Evolutionary conservation across 2,888 invertebrate genomes (phyloP).

Genomic region (Apeira syringaria): DNA sequence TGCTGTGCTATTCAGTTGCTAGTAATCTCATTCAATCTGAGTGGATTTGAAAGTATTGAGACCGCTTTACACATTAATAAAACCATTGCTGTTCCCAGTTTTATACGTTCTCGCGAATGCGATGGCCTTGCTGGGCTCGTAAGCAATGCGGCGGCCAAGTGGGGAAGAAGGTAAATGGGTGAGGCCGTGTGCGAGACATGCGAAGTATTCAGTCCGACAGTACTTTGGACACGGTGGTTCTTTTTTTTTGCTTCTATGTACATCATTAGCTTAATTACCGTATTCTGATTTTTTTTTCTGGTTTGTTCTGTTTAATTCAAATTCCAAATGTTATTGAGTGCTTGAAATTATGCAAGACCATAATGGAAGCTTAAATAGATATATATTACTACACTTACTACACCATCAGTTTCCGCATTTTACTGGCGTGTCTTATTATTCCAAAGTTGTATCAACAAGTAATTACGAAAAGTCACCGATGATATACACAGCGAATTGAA

Average conservation of each 20-base stretch:
- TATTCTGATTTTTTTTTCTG: slow-evolving; percentile 19
- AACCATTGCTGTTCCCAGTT: slow-evolving; percentile 21
- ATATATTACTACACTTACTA: no score
- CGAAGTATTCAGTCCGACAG: slow-evolving; percentile 41
- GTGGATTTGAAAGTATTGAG: slow-evolving; percentile 23
- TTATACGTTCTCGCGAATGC: slow-evolving; percentile 31
- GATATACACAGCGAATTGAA: slow-evolving; percentile 38
- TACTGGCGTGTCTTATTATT: background rate
- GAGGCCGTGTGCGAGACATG: slow-evolving; percentile 29
- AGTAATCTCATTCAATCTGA: slow-evolving; percentile 23
- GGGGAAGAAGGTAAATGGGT: slow-evolving; percentile 48
- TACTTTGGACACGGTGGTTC: slow-evolving; percentile 32
- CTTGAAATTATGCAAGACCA: slow-evolving; percentile 1
- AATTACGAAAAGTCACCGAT: slow-evolving; percentile 42
- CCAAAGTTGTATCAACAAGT: slow-evolving; percentile 10
- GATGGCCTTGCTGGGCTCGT: slow-evolving; percentile 14
- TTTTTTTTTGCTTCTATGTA: slow-evolving; percentile 34
- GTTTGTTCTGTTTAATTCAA: slow-evolving; percentile 14
- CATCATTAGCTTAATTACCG: slow-evolving; percentile 19
- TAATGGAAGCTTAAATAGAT: slow-evolving; percentile 2
- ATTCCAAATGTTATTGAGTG: slow-evolving; percentile 17
- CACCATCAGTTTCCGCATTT: slow-evolving; percentile 13
- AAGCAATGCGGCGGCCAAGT: slow-evolving; percentile 34
- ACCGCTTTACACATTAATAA: slow-evolving; percentile 26
- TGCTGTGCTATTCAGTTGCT: slow-evolving; percentile 23